These are phyloP conservation scores for Drosophila parabipectinata DNA, from an alignment of 1,140 invertebrate genomes.

Conservation along the genomic window DNA sequence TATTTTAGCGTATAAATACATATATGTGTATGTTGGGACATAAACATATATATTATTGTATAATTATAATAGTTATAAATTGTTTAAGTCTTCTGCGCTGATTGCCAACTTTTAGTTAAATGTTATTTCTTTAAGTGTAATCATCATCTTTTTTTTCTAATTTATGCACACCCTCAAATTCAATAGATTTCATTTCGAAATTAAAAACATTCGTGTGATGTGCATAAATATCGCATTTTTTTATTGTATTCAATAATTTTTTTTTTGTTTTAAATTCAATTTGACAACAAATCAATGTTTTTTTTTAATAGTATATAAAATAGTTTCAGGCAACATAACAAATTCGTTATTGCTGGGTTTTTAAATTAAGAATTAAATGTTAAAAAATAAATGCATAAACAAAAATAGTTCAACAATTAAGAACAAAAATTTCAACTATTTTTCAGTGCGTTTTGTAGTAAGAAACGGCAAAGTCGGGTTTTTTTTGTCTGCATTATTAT, in stretches of 20 bases:
- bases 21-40: slow-evolving; percentile 23
- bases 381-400: slow-evolving; percentile 59
- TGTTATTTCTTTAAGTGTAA: slow-evolving; percentile 30
- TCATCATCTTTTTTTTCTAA: slow-evolving; percentile 7
- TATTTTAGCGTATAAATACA: slow-evolving; percentile 32
- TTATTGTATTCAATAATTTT: slow-evolving; percentile 17
- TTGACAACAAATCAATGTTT: slow-evolving; percentile 64
- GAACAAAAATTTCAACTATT: slow-evolving; percentile 68
- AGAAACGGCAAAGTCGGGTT: slow-evolving; percentile 43
- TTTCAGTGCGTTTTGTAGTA: slow-evolving; percentile 56
- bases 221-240: slow-evolving; percentile 36
- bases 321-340: slow-evolving; percentile 19
- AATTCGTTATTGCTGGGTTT: slow-evolving; percentile 20
- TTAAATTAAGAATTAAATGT: slow-evolving; percentile 34
- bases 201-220: slow-evolving; percentile 27
- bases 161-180: slow-evolving; percentile 36
- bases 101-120: slow-evolving; percentile 75
- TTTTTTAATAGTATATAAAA: slow-evolving; percentile 22
- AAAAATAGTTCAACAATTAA: slow-evolving; percentile 61
- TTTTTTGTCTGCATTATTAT: slow-evolving; percentile 41
- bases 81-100: slow-evolving; percentile 81
- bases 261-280: slow-evolving; percentile 23
- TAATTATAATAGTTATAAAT: slow-evolving; percentile 53
- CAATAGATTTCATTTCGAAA: slow-evolving; percentile 18
- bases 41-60: slow-evolving; percentile 32